Evolutionary conservation across 2,797 vertebrate genomes (phyloP).

Genomic region (Rhodeus uyekii): DNA sequence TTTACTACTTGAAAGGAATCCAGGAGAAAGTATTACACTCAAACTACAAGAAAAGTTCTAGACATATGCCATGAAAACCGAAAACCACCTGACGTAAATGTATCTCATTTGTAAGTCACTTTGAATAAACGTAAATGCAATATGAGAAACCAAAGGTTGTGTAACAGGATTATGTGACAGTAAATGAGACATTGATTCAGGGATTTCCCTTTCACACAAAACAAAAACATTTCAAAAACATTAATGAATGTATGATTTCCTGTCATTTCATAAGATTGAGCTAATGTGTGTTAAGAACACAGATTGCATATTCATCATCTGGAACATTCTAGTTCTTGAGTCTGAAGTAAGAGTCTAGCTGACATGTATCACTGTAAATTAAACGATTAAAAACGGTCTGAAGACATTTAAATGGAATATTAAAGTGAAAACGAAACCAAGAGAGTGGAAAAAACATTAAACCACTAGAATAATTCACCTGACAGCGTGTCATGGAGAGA

Average conservation of each 20-base stretch:
- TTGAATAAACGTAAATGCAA: conserved; percentile 23
- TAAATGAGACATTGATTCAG: neutral
- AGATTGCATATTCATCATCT: neutral
- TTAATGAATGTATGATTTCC: neutral
- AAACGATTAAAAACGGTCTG: neutral
- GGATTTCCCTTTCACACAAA: neutral
- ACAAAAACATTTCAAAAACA: no score
- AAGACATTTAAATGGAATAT: neutral
- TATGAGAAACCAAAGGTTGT: neutral
- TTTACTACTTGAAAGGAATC: neutral
- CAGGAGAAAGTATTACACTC: neutral
- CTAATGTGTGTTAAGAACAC: neutral
- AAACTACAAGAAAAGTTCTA: neutral
- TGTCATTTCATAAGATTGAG: neutral
- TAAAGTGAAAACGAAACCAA: neutral
- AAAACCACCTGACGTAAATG: neutral
- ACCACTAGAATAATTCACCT: neutral
- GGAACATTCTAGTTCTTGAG: neutral
- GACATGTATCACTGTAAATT: neutral
- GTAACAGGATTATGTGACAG: neutral
- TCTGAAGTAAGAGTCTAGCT: neutral
- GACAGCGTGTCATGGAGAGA: neutral
- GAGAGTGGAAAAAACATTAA: neutral
- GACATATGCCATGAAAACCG: neutral
- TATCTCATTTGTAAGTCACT: neutral